phyloP scores from a whole-genome alignment of 2,888 invertebrate species.

The Eustalomyia histrio region DNA sequence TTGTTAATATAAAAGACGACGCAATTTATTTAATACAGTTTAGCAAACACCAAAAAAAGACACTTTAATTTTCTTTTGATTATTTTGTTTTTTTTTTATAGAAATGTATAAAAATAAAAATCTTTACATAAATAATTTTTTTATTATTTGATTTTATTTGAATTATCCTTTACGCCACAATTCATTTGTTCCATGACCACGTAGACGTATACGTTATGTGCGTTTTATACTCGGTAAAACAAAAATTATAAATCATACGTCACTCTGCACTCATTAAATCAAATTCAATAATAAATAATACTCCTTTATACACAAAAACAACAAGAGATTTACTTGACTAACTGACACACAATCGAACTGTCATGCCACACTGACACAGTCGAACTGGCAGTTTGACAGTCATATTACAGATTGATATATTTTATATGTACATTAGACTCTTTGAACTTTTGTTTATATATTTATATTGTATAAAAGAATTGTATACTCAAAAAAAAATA shows the following conservation, averaged over 20 bases:
- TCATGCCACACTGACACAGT: conserved; percentile 2
- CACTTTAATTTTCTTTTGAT: not conserved
- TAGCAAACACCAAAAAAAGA: not conserved
- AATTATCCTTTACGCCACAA: conserved; percentile 20
- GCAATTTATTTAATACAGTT: not conserved
- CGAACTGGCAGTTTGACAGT: not conserved
- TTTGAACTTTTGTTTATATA: not conserved
- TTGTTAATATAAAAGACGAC: not conserved
- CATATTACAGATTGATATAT: not conserved
- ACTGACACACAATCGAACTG: not conserved
- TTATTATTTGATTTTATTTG: conserved; percentile 1
- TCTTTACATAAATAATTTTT: conserved; percentile 13
- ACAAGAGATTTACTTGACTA: not conserved
- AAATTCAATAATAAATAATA: no score
- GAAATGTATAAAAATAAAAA: not conserved
- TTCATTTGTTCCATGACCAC: conserved; percentile 18
- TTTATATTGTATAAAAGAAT: not conserved
- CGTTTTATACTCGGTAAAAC: conserved; percentile 27
- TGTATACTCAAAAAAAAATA: conserved; percentile 10
- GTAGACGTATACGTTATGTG: conserved; percentile 44
- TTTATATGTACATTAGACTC: not conserved
- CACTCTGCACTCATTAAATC: conserved; percentile 35
- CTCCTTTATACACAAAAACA: conserved; percentile 2
- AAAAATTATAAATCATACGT: conserved; percentile 58
- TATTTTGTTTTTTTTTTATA: not conserved